A percentile compares a stretch with the other conserved stretches of the same genome.
phyloP scores from a whole-genome alignment of 1,140 invertebrate genomes.

The Laupala kohalensis region DNA sequence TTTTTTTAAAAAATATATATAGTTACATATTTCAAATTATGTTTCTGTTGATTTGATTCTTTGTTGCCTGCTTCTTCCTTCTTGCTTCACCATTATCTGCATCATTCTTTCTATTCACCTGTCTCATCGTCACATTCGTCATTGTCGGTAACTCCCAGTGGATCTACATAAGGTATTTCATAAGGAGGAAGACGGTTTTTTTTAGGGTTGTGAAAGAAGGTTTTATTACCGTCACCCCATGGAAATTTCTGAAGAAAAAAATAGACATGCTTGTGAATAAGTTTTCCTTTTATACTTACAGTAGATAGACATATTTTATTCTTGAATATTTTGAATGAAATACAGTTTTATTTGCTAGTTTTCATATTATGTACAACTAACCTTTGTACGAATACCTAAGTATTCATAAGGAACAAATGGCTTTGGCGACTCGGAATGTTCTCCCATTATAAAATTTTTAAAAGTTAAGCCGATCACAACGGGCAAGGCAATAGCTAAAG shows the following conservation, averaged over 20 bases:
- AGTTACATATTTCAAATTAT: background rate
- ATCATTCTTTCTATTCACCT: background rate
- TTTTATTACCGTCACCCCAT: constrained; percentile 77
- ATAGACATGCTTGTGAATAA: constrained; percentile 4
- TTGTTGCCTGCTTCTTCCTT: too few relatives aligned
- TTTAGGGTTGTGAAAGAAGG: constrained; percentile 73
- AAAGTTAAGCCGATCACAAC: background rate
- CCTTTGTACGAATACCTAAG: background rate
- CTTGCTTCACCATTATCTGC: background rate
- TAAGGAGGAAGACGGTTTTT: constrained; percentile 53
- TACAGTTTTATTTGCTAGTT: too few relatives aligned
- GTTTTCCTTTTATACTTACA: too few relatives aligned
- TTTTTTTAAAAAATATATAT: background rate
- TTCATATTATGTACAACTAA: too few relatives aligned
- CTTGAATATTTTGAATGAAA: too few relatives aligned
- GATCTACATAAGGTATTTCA: too few relatives aligned
- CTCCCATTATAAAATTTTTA: background rate
- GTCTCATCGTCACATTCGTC: background rate
- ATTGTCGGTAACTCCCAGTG: too few relatives aligned
- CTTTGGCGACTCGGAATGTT: background rate
- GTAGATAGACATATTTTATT: too few relatives aligned
- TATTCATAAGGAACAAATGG: background rate
- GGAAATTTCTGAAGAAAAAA: constrained; percentile 52
- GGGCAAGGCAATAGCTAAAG: background rate
- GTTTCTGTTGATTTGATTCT: background rate